Percentiles rank a stretch among this genome's conserved stretches.
These are phyloP conservation scores for Carduelis carduelis DNA, from an alignment of 2,797 vertebrate genomes.

Conservation along the genomic window DNA sequence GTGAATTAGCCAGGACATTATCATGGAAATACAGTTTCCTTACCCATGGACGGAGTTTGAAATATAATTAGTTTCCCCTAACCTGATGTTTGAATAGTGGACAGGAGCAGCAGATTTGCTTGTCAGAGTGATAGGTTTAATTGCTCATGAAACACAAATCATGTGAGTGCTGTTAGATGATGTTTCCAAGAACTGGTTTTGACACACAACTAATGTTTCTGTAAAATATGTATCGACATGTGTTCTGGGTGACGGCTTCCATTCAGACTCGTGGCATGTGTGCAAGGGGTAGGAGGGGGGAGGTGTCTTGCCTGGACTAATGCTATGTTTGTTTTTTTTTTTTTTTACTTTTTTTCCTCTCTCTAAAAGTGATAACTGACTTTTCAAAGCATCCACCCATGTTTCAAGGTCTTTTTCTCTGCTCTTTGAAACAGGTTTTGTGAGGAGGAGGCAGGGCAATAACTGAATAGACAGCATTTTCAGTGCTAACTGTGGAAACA, in stretches of 20 bases:
- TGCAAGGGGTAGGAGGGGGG: not conserved
- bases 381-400: not conserved
- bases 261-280: not conserved
- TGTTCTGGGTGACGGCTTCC: not conserved
- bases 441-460: not conserved
- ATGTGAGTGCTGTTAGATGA: not conserved
- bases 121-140: conserved; percentile 9
- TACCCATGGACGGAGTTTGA: not conserved
- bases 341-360: not conserved
- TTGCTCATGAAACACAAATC: conserved; percentile 21
- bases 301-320: not conserved
- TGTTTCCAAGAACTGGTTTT: conserved; percentile 34
- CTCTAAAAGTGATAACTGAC: not conserved
- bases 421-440: not conserved
- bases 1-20: not conserved
- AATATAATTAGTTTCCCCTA: not conserved
- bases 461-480: not conserved
- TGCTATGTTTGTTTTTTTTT: not conserved
- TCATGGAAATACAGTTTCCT: not conserved
- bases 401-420: not conserved
- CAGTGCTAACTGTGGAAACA: not conserved
- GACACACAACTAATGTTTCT: conserved; percentile 22
- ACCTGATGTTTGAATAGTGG: not conserved
- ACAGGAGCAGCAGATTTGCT: not conserved
- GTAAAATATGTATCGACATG: conserved; percentile 22